These are phyloP conservation scores for Drosophila ironensis DNA, from an alignment of 1,140 invertebrate genomes.

Conservation along the genomic window DNA sequence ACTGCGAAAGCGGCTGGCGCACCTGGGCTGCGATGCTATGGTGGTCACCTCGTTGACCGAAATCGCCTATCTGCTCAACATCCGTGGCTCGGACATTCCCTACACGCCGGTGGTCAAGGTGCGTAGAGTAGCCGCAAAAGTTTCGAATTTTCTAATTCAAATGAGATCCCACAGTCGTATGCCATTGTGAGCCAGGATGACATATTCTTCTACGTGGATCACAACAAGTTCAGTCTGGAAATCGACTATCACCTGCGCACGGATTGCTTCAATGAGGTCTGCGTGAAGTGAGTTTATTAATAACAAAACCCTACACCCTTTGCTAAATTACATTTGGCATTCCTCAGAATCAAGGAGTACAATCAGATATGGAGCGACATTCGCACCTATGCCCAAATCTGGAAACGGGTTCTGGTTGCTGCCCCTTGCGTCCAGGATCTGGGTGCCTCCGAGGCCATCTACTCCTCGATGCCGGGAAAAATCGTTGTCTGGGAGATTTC, in stretches of 20 bases:
- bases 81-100: conserved; percentile 95
- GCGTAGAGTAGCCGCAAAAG: neutral
- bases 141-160: neutral
- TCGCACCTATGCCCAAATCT: conserved; percentile 85
- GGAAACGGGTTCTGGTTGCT: conserved; percentile 88
- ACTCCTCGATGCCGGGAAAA: conserved; percentile 84
- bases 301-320: neutral
- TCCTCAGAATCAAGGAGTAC: conserved; percentile 87
- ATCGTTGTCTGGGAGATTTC: conserved; percentile 86
- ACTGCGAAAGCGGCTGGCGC: conserved; percentile 86
- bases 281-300: conserved; percentile 85
- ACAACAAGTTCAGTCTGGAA: conserved; percentile 84
- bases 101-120: conserved; percentile 90
- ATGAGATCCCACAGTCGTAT: conserved; percentile 84
- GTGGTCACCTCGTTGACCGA: conserved; percentile 95
- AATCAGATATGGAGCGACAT: conserved; percentile 87
- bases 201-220: conserved; percentile 86
- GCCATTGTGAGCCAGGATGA: conserved; percentile 86
- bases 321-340: no score
- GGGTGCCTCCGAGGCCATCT: conserved; percentile 90
- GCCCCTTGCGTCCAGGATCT: conserved; percentile 87
- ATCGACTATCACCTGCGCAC: conserved; percentile 83
- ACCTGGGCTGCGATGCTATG: conserved; percentile 88
- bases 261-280: conserved; percentile 85
- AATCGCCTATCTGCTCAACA: conserved; percentile 96